These are phyloP conservation scores for Beris chalybata DNA, from an alignment of 2,888 invertebrate species.

Conservation along the genomic window DNA sequence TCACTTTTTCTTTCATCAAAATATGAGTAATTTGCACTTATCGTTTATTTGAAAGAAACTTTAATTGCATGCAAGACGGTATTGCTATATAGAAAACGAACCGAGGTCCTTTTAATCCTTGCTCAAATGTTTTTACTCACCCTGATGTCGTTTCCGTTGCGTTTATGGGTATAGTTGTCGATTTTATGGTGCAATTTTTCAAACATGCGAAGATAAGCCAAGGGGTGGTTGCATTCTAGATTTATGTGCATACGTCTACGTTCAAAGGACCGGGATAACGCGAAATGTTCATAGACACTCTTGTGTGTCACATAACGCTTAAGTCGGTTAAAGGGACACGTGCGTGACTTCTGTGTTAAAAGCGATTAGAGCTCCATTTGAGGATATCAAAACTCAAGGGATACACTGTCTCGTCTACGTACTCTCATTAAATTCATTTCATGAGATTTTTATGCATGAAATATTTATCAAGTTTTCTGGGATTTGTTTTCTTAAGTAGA, in stretches of 20 bases:
- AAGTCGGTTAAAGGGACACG: slow-evolving; percentile 35
- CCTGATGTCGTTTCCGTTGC: no score
- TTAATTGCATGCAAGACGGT: slow-evolving; percentile 23
- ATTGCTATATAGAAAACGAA: not conserved
- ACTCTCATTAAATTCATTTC: slow-evolving; percentile 22
- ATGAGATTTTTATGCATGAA: slow-evolving; percentile 27
- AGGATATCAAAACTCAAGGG: slow-evolving; percentile 28
- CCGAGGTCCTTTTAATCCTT: slow-evolving; percentile 15
- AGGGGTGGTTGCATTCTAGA: no score
- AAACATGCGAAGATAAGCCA: no score
- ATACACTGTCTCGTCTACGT: slow-evolving; percentile 14
- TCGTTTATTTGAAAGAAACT: slow-evolving; percentile 21
- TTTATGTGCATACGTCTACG: not conserved
- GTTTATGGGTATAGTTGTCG: not conserved
- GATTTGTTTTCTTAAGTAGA: slow-evolving; percentile 7
- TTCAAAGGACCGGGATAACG: slow-evolving; percentile 15
- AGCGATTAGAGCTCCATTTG: slow-evolving; percentile 30
- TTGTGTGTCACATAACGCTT: slow-evolving; percentile 31
- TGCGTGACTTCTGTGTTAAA: slow-evolving; percentile 30
- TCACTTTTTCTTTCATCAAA: slow-evolving; percentile 19
- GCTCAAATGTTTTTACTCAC: not conserved
- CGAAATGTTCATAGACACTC: slow-evolving; percentile 31
- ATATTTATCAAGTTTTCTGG: slow-evolving; percentile 26
- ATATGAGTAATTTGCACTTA: slow-evolving; percentile 35
- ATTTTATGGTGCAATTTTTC: slow-evolving; percentile 14